A percentile compares a stretch with the other conserved stretches of the same genome.
phyloP scores from a whole-genome alignment of 2,113 vertebrate genomes.

The Eudyptes chrysolophus region DNA sequence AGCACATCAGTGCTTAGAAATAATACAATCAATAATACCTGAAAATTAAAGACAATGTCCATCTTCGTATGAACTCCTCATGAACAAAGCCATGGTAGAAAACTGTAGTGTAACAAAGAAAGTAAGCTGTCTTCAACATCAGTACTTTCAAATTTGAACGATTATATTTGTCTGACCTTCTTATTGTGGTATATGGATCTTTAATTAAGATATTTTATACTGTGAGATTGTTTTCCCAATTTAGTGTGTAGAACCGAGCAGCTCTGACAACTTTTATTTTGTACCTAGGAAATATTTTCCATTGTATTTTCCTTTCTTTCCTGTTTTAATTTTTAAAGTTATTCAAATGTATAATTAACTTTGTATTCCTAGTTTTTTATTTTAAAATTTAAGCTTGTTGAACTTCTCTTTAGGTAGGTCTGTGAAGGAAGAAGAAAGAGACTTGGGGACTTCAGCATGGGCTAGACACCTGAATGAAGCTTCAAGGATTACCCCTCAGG shows the following conservation, averaged over 20 bases:
- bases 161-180: neutral
- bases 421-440: slow-evolving; percentile 74
- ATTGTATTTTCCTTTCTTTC: neutral
- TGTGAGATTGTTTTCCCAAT: neutral
- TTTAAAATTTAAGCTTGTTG: neutral
- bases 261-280: neutral
- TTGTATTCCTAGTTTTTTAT: neutral
- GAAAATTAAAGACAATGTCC: neutral
- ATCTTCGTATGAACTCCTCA: neutral
- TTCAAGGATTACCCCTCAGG: slow-evolving; percentile 79
- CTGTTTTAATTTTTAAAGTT: neutral
- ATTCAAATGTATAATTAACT: neutral
- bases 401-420: slow-evolving; percentile 68
- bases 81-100: neutral
- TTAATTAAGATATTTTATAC: neutral
- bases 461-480: slow-evolving; percentile 68
- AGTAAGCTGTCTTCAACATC: neutral
- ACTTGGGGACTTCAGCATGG: slow-evolving; percentile 72
- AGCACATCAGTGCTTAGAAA: neutral
- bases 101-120: neutral
- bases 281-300: neutral
- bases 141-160: neutral
- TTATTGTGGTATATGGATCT: neutral
- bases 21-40: neutral
- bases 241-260: neutral